These are phyloP conservation scores for Anser brachyrhynchus DNA, from an alignment of 2,113 vertebrate genomes.

Conservation along the genomic window DNA sequence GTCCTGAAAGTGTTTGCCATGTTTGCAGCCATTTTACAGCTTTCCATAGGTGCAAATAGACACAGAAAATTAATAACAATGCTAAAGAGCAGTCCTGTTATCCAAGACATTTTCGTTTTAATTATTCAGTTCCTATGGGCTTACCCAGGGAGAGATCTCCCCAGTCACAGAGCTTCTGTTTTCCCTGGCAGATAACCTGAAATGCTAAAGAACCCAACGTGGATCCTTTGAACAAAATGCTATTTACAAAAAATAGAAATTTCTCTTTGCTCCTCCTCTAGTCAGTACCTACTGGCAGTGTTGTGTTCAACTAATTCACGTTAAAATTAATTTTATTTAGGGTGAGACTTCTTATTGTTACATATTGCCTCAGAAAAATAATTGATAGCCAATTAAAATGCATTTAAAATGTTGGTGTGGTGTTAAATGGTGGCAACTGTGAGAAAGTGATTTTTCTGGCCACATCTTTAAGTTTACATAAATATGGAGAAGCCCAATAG, in stretches of 20 bases:
- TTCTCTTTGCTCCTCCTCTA: not conserved
- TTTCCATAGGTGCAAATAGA: not conserved
- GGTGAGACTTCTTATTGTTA: not conserved
- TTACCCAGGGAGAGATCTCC: not conserved
- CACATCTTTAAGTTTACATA: not conserved
- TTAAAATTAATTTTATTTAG: not conserved
- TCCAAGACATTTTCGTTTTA: not conserved
- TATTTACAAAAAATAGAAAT: not conserved
- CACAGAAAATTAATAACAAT: not conserved
- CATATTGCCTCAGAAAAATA: not conserved
- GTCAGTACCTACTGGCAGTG: not conserved
- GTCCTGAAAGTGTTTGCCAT: rapidly evolving
- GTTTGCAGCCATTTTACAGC: not conserved
- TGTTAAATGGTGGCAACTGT: not conserved
- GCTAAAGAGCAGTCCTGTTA: not conserved
- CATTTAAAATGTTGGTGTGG: rapidly evolving
- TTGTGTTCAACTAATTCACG: not conserved
- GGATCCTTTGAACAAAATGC: not conserved
- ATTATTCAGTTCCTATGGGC: not conserved
- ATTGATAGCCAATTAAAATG: not conserved
- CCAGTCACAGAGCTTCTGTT: not conserved
- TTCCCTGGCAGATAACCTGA: not conserved
- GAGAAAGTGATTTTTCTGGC: not conserved
- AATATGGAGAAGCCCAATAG: not conserved
- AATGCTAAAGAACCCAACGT: not conserved